Percentiles rank a stretch among this genome's conserved stretches.
Conservation (phyloP, 2,113 vertebrate genomes). For the Pungitius pungitius region DNA sequence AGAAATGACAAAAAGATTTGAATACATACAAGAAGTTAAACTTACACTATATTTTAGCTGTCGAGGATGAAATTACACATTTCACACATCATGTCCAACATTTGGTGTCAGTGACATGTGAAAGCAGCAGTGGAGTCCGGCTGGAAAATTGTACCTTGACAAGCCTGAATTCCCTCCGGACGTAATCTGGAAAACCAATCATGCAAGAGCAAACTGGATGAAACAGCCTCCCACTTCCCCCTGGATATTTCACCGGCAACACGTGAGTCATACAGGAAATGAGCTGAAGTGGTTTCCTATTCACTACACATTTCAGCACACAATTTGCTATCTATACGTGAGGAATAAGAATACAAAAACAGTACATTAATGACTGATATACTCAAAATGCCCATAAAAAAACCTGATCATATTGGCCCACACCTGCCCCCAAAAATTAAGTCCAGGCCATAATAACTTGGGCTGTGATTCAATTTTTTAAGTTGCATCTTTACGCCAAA, state of each 20-base stretch:
- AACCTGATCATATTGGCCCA: too few species aligned
- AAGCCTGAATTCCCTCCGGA: slow-evolving; percentile 40
- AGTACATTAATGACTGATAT: too few species aligned
- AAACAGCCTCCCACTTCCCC: slow-evolving; percentile 52
- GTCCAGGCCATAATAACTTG: too few species aligned
- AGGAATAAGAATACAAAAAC: background rate
- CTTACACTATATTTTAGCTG: background rate
- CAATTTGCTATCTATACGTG: background rate
- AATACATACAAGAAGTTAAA: background rate
- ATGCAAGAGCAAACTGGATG: slow-evolving; percentile 42
- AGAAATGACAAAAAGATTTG: background rate
- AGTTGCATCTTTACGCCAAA: too few species aligned
- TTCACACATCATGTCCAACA: background rate
- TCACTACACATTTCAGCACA: background rate
- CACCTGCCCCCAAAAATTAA: too few species aligned
- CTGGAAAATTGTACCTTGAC: slow-evolving; percentile 57
- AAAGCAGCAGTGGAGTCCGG: background rate
- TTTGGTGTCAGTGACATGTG: background rate
- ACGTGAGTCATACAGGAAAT: slow-evolving; percentile 24
- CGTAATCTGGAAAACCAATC: slow-evolving; percentile 32
- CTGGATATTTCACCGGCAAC: slow-evolving; percentile 42
- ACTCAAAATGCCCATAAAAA: too few species aligned
- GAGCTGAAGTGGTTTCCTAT: background rate
- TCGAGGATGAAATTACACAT: background rate
- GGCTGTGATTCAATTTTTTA: too few species aligned